A percentile compares a stretch with the other conserved stretches of the same genome.
These are phyloP conservation scores for Brachypterus glaber DNA, from an alignment of 2,888 invertebrate species.

Conservation along the genomic window DNA sequence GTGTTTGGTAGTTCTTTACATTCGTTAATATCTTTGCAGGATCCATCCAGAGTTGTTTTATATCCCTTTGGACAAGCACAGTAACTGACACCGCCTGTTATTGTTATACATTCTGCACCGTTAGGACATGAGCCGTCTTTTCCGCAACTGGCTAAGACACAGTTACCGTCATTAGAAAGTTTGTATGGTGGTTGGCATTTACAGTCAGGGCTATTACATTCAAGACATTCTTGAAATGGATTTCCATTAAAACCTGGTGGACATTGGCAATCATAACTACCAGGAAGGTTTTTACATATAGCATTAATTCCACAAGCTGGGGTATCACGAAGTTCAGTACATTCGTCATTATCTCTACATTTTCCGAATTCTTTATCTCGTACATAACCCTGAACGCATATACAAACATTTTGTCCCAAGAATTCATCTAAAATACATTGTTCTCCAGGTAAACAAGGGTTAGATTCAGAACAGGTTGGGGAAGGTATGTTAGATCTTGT, in stretches of 20 bases:
- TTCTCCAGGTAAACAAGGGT: conserved; percentile 76
- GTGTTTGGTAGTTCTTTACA: conserved; percentile 65
- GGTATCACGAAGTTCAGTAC: conserved; percentile 61
- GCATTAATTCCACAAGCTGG: conserved; percentile 82
- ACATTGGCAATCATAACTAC: conserved; percentile 88
- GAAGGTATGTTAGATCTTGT: conserved; percentile 49
- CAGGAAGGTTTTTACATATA: conserved; percentile 84
- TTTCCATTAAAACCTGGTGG: conserved; percentile 82
- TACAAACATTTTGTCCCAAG: conserved; percentile 70
- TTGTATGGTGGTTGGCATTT: conserved; percentile 83
- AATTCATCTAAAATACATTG: conserved; percentile 72
- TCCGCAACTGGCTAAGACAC: conserved; percentile 75
- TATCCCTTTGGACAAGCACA: conserved; percentile 88
- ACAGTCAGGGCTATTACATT: conserved; percentile 74
- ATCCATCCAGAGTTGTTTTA: conserved; percentile 63
- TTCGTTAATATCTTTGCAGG: conserved; percentile 80
- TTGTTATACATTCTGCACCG: conserved; percentile 84
- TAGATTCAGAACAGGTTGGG: conserved; percentile 60
- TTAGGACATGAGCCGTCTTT: conserved; percentile 71
- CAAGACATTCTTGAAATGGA: conserved; percentile 71
- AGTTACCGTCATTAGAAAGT: conserved; percentile 65
- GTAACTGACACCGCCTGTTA: conserved; percentile 83
- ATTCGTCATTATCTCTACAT: conserved; percentile 82
- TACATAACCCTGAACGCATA: conserved; percentile 81
- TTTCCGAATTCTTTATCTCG: conserved; percentile 62